Conservation (phyloP, 1,140 invertebrate genomes). For the Apis cerana region DNA sequence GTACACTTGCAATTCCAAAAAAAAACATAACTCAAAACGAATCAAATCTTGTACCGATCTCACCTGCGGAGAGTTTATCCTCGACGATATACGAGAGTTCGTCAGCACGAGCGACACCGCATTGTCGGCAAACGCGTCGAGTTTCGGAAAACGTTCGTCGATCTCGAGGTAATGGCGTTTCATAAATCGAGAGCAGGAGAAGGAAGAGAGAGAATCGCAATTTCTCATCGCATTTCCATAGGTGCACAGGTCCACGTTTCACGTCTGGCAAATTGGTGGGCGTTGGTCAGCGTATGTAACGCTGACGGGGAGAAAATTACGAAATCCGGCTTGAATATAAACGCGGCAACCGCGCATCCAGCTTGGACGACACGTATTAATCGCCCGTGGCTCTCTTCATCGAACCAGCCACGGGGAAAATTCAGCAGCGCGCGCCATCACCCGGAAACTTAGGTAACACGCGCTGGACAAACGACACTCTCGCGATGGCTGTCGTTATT, state of each 20-base stretch:
- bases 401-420: slow-evolving; percentile 1
- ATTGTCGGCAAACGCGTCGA: background rate
- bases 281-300: slow-evolving; percentile 6
- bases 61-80: background rate
- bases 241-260: background rate
- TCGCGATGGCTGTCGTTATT: background rate
- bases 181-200: slow-evolving; percentile 4
- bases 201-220: slow-evolving; percentile 1
- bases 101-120: background rate
- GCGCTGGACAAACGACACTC: background rate
- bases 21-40: too few species aligned
- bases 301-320: slow-evolving; percentile 39
- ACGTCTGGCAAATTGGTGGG: slow-evolving; percentile 12
- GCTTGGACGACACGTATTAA: slow-evolving; percentile 21
- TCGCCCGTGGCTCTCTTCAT: background rate
- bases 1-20: too few species aligned
- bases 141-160: background rate
- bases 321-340: slow-evolving; percentile 39
- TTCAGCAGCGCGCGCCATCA: background rate
- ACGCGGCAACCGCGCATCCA: background rate
- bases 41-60: background rate
- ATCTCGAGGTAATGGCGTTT: slow-evolving; percentile 3
- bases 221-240: slow-evolving; percentile 35
- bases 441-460: background rate
- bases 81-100: background rate